Percentiles rank a stretch among this genome's conserved stretches.
phyloP scores from a whole-genome alignment of 2,888 invertebrate genomes.

The Drosophila basisetae region DNA sequence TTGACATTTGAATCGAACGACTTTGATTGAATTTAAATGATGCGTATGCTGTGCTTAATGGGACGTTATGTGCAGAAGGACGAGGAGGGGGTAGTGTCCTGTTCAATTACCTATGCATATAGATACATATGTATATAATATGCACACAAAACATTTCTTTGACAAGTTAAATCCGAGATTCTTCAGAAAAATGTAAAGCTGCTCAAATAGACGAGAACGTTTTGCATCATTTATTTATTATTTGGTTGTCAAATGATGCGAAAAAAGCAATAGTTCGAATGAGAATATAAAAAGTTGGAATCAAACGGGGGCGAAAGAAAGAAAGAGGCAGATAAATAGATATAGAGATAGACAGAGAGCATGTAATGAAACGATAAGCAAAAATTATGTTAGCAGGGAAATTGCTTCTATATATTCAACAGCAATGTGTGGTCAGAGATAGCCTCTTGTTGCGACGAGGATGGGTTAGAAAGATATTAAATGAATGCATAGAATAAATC shows the following conservation, averaged over 20 bases:
- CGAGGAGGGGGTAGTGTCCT: neutral
- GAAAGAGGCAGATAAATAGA: too few species aligned
- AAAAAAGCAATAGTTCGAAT: neutral
- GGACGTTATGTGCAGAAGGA: constrained; percentile 10
- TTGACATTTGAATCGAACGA: constrained; percentile 47
- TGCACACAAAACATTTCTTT: constrained; percentile 5
- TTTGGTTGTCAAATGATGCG: neutral
- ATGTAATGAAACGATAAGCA: neutral
- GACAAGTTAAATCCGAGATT: neutral
- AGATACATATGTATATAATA: neutral
- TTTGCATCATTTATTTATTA: neutral
- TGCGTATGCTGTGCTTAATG: constrained; percentile 55
- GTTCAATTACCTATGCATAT: constrained; percentile 26
- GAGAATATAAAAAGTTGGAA: neutral
- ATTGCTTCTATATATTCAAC: neutral
- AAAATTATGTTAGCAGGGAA: neutral
- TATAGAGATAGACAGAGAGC: neutral
- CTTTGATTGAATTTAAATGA: constrained; percentile 70
- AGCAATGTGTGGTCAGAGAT: neutral
- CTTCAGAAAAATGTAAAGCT: neutral
- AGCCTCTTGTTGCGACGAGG: neutral
- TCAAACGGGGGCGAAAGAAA: neutral
- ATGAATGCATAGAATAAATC: neutral
- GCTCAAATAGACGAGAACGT: neutral
- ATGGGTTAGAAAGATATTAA: neutral